Evolutionary conservation across 1,140 invertebrate genomes (phyloP).

Genomic region (Carcinoscorpius rotundicauda): DNA sequence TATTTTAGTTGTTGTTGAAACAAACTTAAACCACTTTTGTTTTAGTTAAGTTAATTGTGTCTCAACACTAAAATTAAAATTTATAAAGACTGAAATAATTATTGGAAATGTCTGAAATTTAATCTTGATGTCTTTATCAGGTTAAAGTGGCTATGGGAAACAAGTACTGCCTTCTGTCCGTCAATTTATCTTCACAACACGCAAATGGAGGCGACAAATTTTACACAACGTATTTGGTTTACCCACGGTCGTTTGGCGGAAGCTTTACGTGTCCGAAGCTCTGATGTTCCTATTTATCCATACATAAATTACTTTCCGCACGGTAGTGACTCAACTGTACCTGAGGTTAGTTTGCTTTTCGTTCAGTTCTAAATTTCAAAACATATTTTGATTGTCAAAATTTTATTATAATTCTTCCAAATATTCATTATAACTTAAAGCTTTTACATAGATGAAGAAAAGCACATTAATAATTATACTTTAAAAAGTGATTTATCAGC

Average conservation of each 20-base stretch:
- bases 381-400: not conserved
- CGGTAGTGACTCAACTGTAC: not conserved
- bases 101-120: too few relatives aligned
- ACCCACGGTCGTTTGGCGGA: constrained; percentile 5
- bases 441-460: too few relatives aligned
- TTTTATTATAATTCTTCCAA: too few relatives aligned
- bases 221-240: constrained; percentile 6
- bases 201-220: not conserved
- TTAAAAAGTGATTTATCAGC: not conserved
- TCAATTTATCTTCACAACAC: constrained; percentile 4
- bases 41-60: too few relatives aligned
- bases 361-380: constrained; percentile 5
- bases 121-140: not conserved
- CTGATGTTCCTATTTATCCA: too few relatives aligned
- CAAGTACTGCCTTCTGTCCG: constrained; percentile 6
- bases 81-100: too few relatives aligned
- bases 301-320: too few relatives aligned
- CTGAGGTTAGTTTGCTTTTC: not conserved
- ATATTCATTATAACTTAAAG: too few relatives aligned
- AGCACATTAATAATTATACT: too few relatives aligned
- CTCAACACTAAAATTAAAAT: too few relatives aligned
- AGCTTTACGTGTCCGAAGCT: not conserved
- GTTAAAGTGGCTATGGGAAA: constrained; percentile 7
- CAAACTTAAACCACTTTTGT: too few relatives aligned
- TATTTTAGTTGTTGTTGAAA: too few relatives aligned